These are phyloP conservation scores for Electrona antarctica DNA, from an alignment of 2,113 vertebrate genomes.

Conservation along the genomic window DNA sequence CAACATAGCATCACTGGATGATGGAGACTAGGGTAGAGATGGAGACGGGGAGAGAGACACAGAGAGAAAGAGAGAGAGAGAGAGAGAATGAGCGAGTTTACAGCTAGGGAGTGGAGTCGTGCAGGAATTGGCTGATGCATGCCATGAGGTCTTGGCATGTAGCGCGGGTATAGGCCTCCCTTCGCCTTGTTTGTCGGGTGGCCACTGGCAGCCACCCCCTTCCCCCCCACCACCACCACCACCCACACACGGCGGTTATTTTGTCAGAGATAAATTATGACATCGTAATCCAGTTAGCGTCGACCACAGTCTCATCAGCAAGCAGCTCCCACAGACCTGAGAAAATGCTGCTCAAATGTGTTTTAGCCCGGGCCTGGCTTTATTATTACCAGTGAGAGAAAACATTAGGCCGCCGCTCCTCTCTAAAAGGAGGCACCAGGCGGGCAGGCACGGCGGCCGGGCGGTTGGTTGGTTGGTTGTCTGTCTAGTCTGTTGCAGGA, in stretches of 20 bases:
- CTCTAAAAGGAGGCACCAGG: too few relatives aligned
- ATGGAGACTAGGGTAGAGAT: background rate
- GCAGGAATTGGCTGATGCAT: slow-evolving; percentile 33
- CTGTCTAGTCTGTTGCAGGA: too few relatives aligned
- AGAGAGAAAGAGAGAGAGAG: background rate
- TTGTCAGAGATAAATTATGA: slow-evolving; percentile 42
- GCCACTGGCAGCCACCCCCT: slow-evolving; percentile 39
- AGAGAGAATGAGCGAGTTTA: slow-evolving; percentile 9
- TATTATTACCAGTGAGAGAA: too few relatives aligned
- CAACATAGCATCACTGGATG: slow-evolving; percentile 41
- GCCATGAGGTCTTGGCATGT: slow-evolving; percentile 37
- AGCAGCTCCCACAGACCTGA: slow-evolving; percentile 30
- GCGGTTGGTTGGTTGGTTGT: too few relatives aligned
- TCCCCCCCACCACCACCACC: too few relatives aligned
- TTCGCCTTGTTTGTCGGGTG: slow-evolving; percentile 49
- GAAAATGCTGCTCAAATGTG: slow-evolving; percentile 7
- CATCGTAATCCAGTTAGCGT: slow-evolving; percentile 48
- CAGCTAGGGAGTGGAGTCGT: slow-evolving; percentile 23
- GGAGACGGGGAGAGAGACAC: background rate
- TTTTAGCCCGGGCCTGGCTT: background rate
- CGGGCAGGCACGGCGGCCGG: too few relatives aligned
- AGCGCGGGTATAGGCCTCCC: background rate
- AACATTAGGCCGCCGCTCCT: too few relatives aligned
- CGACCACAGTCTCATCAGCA: slow-evolving; percentile 32
- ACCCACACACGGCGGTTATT: slow-evolving; percentile 13